phyloP scores from a whole-genome alignment of 2,797 vertebrate genomes.

The Austrolebias charrua region DNA sequence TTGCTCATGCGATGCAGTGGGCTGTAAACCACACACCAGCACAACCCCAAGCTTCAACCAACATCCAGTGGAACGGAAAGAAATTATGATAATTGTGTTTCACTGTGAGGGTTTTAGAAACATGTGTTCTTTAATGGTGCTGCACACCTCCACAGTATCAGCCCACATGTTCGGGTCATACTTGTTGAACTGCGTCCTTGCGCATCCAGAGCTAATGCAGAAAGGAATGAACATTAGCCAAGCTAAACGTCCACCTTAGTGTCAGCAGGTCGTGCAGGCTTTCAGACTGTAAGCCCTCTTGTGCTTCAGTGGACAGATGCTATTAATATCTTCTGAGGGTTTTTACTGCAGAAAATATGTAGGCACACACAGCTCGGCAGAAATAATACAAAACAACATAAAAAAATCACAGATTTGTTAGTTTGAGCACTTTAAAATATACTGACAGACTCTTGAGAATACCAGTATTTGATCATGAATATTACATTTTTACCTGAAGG shows the following conservation, averaged over 20 bases:
- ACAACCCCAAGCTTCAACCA: slow-evolving; percentile 33
- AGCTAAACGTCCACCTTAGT: neutral
- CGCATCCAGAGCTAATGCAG: neutral
- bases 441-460: no score
- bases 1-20: slow-evolving; percentile 20
- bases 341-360: slow-evolving; percentile 3
- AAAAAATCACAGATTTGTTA: neutral
- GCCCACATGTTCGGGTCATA: slow-evolving; percentile 17
- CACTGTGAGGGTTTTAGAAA: slow-evolving; percentile 32
- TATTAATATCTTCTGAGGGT: neutral
- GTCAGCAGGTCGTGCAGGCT: slow-evolving; percentile 1
- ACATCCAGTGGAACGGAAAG: slow-evolving; percentile 43
- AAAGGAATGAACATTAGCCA: neutral
- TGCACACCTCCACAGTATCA: slow-evolving; percentile 12
- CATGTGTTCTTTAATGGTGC: slow-evolving; percentile 26
- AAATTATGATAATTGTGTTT: slow-evolving; percentile 35
- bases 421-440: neutral
- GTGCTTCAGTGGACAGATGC: neutral
- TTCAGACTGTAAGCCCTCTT: neutral
- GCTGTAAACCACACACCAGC: slow-evolving; percentile 40
- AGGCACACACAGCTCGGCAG: neutral
- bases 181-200: slow-evolving; percentile 1
- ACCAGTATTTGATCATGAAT: no score
- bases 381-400: neutral
- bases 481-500: no score